A percentile compares a stretch with the other conserved stretches of the same genome.
phyloP scores from a whole-genome alignment of 2,888 invertebrate species.

The Parnassius mnemosyne region DNA sequence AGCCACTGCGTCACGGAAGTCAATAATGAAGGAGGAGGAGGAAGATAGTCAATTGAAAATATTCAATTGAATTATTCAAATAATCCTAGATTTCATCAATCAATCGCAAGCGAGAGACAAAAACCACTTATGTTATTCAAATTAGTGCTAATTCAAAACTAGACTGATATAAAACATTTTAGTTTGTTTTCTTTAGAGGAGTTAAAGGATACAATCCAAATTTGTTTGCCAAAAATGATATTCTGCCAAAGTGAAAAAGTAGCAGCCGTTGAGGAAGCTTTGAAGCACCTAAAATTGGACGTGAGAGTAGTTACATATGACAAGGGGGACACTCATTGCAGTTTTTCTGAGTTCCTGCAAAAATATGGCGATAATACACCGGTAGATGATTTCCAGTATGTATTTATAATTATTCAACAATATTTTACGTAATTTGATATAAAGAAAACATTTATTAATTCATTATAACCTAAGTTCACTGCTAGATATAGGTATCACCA shows the following conservation, averaged over 20 bases:
- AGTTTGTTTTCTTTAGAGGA: slow-evolving; percentile 27
- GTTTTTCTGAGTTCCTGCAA: slow-evolving; percentile 27
- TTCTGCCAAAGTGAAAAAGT: slow-evolving; percentile 30
- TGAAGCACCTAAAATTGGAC: slow-evolving; percentile 42
- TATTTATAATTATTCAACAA: background rate
- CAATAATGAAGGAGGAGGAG: too few species aligned
- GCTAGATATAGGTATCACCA: too few species aligned
- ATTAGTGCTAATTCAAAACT: too few species aligned
- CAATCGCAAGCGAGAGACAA: too few species aligned
- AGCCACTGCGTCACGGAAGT: too few species aligned
- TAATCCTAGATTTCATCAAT: background rate
- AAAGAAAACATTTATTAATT: too few species aligned
- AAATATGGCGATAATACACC: slow-evolving; percentile 29
- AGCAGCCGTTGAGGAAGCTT: slow-evolving; percentile 38
- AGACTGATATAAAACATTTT: background rate
- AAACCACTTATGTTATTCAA: too few species aligned
- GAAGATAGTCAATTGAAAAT: too few species aligned
- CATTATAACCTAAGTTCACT: too few species aligned
- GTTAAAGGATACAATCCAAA: slow-evolving; percentile 25
- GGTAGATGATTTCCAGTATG: slow-evolving; percentile 31
- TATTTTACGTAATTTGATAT: background rate
- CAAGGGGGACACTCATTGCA: slow-evolving; percentile 5
- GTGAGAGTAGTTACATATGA: slow-evolving; percentile 44
- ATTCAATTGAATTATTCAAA: background rate
- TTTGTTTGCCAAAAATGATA: slow-evolving; percentile 28